Percentiles rank a stretch among this genome's conserved stretches.
phyloP scores from a whole-genome alignment of 2,797 vertebrate species.

The Oreonectes daqikongensis region DNA sequence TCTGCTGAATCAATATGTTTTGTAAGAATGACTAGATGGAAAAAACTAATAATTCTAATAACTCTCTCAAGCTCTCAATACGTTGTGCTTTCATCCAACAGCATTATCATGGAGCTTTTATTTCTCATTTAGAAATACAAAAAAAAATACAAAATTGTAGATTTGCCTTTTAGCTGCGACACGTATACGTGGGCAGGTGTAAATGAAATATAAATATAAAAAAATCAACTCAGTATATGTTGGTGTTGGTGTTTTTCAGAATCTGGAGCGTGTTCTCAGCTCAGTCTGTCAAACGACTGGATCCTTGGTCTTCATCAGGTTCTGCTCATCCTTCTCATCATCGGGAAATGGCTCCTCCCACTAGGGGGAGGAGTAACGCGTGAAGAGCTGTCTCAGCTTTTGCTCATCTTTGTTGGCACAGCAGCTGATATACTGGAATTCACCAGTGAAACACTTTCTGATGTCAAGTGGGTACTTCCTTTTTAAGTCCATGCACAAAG shows the following conservation, averaged over 20 bases:
- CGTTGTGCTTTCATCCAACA: not conserved
- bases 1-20: not conserved
- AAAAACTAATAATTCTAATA: not conserved
- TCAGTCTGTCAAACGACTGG: constrained; percentile 84
- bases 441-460: constrained; percentile 87
- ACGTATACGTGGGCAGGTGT: not conserved
- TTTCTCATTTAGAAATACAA: not conserved
- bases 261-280: constrained; percentile 40
- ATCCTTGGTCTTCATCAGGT: constrained; percentile 90
- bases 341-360: constrained; percentile 94
- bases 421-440: constrained; percentile 95
- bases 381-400: constrained; percentile 89
- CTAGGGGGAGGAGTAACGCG: constrained; percentile 85
- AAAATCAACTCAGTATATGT: not conserved
- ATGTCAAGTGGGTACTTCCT: constrained; percentile 82
- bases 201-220: not conserved
- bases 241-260: constrained; percentile 43
- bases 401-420: constrained; percentile 91
- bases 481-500: not conserved
- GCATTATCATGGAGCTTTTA: not conserved
- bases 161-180: no score
- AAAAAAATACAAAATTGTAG: no score
- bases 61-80: no score
- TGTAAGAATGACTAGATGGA: not conserved
- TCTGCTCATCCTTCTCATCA: constrained; percentile 86